Evolutionary conservation across 1,140 invertebrate genomes (phyloP).

Genomic region (Mya arenaria): DNA sequence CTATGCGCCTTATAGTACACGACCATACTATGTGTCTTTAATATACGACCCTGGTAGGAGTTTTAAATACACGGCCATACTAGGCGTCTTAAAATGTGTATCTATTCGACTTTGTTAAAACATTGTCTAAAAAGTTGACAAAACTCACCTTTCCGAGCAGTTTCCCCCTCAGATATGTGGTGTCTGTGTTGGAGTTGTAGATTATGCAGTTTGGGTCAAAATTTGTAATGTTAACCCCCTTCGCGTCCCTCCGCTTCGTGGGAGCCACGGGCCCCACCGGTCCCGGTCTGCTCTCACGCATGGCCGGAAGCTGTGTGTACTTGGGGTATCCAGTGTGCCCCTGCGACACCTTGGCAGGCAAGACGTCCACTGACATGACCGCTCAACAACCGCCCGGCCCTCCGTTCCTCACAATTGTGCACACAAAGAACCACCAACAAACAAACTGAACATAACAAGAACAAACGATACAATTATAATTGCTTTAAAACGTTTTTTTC

Average conservation of each 20-base stretch:
- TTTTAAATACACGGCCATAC: too few species aligned
- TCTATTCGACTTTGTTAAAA: background rate
- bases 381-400: background rate
- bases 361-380: constrained; percentile 46
- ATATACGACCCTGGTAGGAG: too few species aligned
- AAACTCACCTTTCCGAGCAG: constrained; percentile 72
- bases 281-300: constrained; percentile 36
- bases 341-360: constrained; percentile 45
- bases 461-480: background rate
- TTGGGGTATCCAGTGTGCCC: constrained; percentile 8
- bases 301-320: constrained; percentile 23
- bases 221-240: constrained; percentile 56
- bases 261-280: constrained; percentile 5
- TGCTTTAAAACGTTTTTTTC: too few species aligned
- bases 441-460: background rate
- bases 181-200: constrained; percentile 68
- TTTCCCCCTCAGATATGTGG: constrained; percentile 71
- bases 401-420: too few species aligned
- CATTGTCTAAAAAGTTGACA: background rate
- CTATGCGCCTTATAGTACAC: too few species aligned
- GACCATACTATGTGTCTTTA: too few species aligned
- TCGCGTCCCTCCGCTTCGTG: constrained; percentile 40
- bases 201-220: constrained; percentile 70
- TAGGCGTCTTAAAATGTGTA: background rate
- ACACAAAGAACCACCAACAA: background rate